Conservation (phyloP, 2,888 invertebrate genomes). For the Lagria hirta region DNA sequence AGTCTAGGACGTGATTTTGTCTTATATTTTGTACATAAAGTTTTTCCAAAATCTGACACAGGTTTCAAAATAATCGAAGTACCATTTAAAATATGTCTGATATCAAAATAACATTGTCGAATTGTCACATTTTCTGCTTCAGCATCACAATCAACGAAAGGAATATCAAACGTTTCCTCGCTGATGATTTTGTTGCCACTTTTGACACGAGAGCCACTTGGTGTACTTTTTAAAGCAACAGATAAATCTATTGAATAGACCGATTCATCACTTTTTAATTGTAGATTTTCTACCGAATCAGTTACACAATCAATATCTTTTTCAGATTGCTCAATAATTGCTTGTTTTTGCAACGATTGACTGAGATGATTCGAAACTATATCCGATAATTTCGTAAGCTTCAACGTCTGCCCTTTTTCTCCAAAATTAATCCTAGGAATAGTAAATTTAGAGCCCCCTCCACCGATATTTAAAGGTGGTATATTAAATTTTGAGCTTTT, state of each 20-base stretch:
- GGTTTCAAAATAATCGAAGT: slow-evolving; percentile 38
- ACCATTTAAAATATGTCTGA: slow-evolving; percentile 33
- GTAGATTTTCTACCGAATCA: slow-evolving; percentile 1
- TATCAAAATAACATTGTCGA: slow-evolving; percentile 43
- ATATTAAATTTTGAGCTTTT: slow-evolving; percentile 27
- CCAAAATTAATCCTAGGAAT: too few species aligned
- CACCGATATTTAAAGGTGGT: too few species aligned
- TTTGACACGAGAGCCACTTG: slow-evolving; percentile 33
- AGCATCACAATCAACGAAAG: slow-evolving; percentile 49
- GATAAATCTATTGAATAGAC: slow-evolving; percentile 53
- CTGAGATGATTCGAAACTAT: slow-evolving; percentile 38
- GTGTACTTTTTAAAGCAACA: slow-evolving; percentile 46
- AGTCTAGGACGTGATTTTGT: too few species aligned
- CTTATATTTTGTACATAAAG: slow-evolving; percentile 50
- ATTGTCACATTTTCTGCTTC: slow-evolving; percentile 22
- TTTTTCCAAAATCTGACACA: slow-evolving; percentile 57
- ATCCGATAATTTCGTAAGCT: slow-evolving; percentile 36
- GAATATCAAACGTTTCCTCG: slow-evolving; percentile 46
- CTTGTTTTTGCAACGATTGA: slow-evolving; percentile 18
- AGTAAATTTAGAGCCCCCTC: too few species aligned
- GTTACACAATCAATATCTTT: slow-evolving; percentile 4
- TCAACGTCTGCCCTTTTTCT: too few species aligned
- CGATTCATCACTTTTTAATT: slow-evolving; percentile 2
- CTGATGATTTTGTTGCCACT: slow-evolving; percentile 12
- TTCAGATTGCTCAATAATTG: slow-evolving; percentile 9